Base-by-base conservation (phyloP, 2,888 invertebrate genomes). In the Scaptomyza caliginosa region DNA sequence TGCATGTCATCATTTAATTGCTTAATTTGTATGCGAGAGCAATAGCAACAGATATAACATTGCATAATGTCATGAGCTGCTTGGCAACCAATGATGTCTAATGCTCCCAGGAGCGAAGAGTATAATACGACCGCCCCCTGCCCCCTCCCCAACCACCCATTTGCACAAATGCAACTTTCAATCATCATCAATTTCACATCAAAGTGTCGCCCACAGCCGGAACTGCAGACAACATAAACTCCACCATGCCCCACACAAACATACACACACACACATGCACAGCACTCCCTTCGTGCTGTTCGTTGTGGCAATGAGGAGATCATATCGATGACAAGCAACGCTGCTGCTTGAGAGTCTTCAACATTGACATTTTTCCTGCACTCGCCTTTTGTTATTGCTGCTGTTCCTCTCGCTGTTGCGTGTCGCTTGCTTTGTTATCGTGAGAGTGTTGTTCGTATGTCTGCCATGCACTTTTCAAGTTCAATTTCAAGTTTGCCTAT, bases 181-280 rank as follows among this genome's bases (percentile, higher is more conserved):
- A 90, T 90, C 90, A 90, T 90, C 89, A 90, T 89, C 89, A 89
- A 90, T 89, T 89, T 88, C 88, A 74, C 89, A 89, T 89, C 89
- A 90, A 89, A 89, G 88, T 86, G 87, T 89, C 89, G 85, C 89
- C 86, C 75, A 79, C 87, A 76, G 74, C 60, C 63, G 63, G 73
- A 78, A 74, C 67, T 66, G 65, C 67, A 79, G 72, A 74, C 67
- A 56, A 45, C 67, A 51, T 24, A 42, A 46, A 46, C 32, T 5
- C 17, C 13, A 23, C 30, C 43, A 34, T 19, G 32, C 17, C 16
- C 23, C 38, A 3, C 17, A 24, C 10, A 19, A 10, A 19, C 3
- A n/a, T n/a, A 19, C 11, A 19, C 3, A n/a, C 13, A n/a, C 57
- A 4, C 24, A 21, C 16, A 19, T n/a, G 17, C 6, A 7, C 32